Evolutionary conservation across 53 echinoderm and acorn worm genomes (phyloP).

Genomic region (Apostichopus leukothele): DNA sequence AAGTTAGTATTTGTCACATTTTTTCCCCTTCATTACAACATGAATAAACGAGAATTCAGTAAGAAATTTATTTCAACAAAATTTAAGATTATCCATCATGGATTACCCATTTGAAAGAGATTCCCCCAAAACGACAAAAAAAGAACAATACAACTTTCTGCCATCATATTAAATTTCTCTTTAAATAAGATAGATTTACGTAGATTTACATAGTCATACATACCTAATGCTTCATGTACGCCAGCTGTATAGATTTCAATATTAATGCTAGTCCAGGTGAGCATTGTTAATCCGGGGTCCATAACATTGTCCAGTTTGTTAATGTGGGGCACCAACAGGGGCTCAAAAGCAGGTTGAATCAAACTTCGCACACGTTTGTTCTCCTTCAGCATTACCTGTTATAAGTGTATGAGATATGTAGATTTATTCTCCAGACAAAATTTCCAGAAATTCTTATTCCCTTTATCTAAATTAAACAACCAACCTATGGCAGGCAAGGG

Average conservation of each 20-base stretch:
- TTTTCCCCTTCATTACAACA: no score
- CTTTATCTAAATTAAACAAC: no score
- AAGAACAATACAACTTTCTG: no score
- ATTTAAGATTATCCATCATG: no score
- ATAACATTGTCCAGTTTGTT: slow-evolving; percentile 76
- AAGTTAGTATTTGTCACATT: no score
- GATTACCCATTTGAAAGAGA: no score
- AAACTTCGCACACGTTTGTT: slow-evolving; percentile 81
- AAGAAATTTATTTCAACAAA: no score
- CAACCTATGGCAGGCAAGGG: no score
- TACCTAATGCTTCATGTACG: slow-evolving; percentile 81
- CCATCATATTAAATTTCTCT: neutral
- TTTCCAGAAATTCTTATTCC: neutral
- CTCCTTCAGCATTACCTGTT: slow-evolving; percentile 77
- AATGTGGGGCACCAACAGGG: slow-evolving; percentile 83
- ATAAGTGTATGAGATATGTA: neutral
- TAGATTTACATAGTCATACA: neutral
- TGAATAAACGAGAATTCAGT: no score
- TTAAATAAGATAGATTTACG: neutral
- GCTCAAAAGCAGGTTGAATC: slow-evolving; percentile 90
- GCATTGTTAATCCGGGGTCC: slow-evolving; percentile 84
- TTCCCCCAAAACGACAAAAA: no score
- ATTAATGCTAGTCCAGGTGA: slow-evolving; percentile 97
- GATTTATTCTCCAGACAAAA: no score
- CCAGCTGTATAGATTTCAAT: slow-evolving; percentile 74